Percentiles rank a stretch among this genome's conserved stretches.
These are phyloP conservation scores for Margaritifera margaritifera DNA, from an alignment of 2,888 invertebrate species.

Conservation along the genomic window DNA sequence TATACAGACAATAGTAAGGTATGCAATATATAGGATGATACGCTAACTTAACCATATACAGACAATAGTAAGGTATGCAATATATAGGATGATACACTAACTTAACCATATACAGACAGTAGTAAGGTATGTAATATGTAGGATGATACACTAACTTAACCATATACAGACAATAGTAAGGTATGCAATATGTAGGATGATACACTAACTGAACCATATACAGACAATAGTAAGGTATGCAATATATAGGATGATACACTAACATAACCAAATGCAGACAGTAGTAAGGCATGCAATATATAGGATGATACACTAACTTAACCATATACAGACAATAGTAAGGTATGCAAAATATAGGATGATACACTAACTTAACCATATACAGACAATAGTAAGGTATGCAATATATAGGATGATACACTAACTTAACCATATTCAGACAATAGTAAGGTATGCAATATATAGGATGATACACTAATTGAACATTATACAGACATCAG, in stretches of 20 bases:
- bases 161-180: too few species aligned
- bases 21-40: not conserved
- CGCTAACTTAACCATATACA: not conserved
- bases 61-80: not conserved
- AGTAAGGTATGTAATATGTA: too few species aligned
- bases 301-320: not conserved
- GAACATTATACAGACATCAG: conserved; percentile 1
- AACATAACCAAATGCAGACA: too few species aligned
- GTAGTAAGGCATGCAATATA: too few species aligned
- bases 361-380: not conserved
- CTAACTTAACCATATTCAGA: not conserved
- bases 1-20: not conserved
- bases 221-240: too few species aligned
- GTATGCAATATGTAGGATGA: too few species aligned
- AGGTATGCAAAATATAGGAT: not conserved
- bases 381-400: not conserved
- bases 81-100: too few species aligned
- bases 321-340: not conserved
- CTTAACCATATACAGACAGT: too few species aligned
- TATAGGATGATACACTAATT: not conserved
- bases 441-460: not conserved
- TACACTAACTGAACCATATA: too few species aligned
- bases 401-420: not conserved
- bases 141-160: too few species aligned
- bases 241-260: too few species aligned